Evolutionary conservation across 2,797 vertebrate genomes (phyloP).

Genomic region (Pteronotus mesoamericanus): DNA sequence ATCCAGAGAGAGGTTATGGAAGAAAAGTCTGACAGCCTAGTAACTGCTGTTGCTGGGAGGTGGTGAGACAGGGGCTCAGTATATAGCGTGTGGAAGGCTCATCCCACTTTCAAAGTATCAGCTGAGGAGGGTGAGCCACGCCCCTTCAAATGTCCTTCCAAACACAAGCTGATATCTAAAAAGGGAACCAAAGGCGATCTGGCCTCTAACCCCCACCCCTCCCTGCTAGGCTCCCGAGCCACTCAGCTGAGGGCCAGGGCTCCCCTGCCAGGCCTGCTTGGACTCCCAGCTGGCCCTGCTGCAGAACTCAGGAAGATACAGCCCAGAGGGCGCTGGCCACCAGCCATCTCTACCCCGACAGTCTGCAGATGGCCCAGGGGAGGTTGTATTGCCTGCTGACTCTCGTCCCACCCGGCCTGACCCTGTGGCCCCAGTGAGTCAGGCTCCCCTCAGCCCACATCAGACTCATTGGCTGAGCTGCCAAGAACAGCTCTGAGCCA

Average conservation of each 20-base stretch:
- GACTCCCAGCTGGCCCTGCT: neutral
- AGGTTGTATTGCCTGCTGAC: neutral
- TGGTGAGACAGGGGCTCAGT: neutral
- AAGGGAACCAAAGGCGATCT: neutral
- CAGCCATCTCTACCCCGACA: neutral
- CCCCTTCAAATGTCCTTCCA: neutral
- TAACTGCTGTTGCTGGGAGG: neutral
- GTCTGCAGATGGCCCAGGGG: neutral
- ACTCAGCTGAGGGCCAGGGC: neutral
- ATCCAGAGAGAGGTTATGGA: neutral
- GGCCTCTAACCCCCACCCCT: neutral
- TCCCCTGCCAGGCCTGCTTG: neutral
- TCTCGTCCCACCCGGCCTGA: neutral
- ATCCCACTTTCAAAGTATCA: neutral
- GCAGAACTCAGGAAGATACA: neutral
- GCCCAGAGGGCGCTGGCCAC: neutral
- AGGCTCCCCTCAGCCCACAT: constrained; percentile 7
- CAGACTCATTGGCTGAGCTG: neutral
- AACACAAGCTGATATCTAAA: neutral
- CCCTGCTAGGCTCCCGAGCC: neutral
- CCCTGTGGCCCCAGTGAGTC: constrained; percentile 31
- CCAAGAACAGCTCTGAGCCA: constrained; percentile 41
- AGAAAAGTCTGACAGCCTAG: neutral
- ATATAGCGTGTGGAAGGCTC: fast-evolving
- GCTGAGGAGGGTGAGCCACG: neutral